Conservation (phyloP, 2,797 vertebrate genomes). For the Anabas testudineus region DNA sequence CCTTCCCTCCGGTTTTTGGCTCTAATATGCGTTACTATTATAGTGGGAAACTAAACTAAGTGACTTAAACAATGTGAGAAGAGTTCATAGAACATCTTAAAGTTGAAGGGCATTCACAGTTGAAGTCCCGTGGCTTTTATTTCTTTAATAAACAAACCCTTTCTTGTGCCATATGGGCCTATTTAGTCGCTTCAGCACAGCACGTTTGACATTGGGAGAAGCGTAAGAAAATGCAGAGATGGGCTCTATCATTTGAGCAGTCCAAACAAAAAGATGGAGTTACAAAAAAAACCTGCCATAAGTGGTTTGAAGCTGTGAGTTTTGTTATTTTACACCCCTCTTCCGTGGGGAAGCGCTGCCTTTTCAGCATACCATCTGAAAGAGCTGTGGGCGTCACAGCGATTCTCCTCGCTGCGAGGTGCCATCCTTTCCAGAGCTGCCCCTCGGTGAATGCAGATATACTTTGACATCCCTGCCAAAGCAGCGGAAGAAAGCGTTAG, state of each 20-base stretch:
- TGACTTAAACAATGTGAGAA: conserved; percentile 73
- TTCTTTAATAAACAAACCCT: conserved; percentile 65
- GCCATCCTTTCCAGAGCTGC: conserved; percentile 68
- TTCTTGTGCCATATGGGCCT: conserved; percentile 17
- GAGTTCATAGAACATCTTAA: conserved; percentile 76
- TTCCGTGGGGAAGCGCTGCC: conserved; percentile 28
- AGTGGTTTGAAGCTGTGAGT: neutral
- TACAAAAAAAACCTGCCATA: neutral
- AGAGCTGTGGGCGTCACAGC: conserved; percentile 75
- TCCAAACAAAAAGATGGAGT: conserved; percentile 15
- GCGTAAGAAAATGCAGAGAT: conserved; percentile 20
- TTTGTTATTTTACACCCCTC: conserved; percentile 5
- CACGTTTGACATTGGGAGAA: conserved; percentile 48
- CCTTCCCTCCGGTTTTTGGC: conserved; percentile 44
- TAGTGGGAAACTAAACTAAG: conserved; percentile 60
- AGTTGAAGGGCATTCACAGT: conserved; percentile 50
- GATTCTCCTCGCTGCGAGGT: conserved; percentile 83
- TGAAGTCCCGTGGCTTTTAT: conserved; percentile 62
- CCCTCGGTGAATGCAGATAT: conserved; percentile 42
- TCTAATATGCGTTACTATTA: conserved; percentile 62
- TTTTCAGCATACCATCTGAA: conserved; percentile 61
- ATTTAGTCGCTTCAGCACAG: conserved; percentile 27
- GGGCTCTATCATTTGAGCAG: conserved; percentile 12
- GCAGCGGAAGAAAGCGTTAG: conserved; percentile 46
- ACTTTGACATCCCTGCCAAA: conserved; percentile 62